Evolutionary conservation across 1,140 invertebrate genomes (phyloP), one percentile per base, ranked within the genome.

Genomic region (Zaprionus ornatus): DNA sequence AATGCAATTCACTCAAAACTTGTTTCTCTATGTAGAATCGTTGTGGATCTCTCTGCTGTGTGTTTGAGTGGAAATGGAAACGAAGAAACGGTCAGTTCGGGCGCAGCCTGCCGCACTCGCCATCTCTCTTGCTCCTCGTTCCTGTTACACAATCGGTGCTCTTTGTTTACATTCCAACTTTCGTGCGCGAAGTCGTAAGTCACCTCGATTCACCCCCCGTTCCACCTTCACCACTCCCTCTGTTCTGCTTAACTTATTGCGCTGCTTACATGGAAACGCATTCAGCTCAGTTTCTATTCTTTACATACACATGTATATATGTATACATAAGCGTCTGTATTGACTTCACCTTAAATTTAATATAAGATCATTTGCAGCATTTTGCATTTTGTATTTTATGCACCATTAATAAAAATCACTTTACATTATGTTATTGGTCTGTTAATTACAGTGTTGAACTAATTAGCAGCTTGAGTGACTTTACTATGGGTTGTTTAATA

Each of bases 131-230:
- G 29, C 21, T 17, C 25, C 19, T 48, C 17, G 45, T 61, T 57
- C 59, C 71, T 80, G 77, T 80, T 80, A 80, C 78, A 80, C 78
- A 80, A 80, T 80, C 67, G 63, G 35, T 76, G 78, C 78, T 80
- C 78, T 76, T 80, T 80, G 79, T 80, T 80, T 80, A 80, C 79
- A 80, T 80, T 80, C 42, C 57, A 59, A 68, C 65, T 67, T 67
- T 67, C 65, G 42, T 67, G 65, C 29, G 54, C 65, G 65, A 48
- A 48, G 21, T 57, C 65, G 56, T 67, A 67, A 67, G 42, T 67
- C 65, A 57, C n/a, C 19, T 17, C 45, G 17, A 10, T 32, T 32
- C 29, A 10, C 7, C 29, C 42, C 2, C 42, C 13, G 5, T 40
- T 4, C 13, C 37, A 2, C 37, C 13, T 32, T 32, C 29, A n/a